A percentile compares a stretch with the other conserved stretches of the same genome.
These are phyloP conservation scores for Ommatoiulus sabulosus DNA, from an alignment of 2,888 invertebrate species.

Conservation along the genomic window DNA sequence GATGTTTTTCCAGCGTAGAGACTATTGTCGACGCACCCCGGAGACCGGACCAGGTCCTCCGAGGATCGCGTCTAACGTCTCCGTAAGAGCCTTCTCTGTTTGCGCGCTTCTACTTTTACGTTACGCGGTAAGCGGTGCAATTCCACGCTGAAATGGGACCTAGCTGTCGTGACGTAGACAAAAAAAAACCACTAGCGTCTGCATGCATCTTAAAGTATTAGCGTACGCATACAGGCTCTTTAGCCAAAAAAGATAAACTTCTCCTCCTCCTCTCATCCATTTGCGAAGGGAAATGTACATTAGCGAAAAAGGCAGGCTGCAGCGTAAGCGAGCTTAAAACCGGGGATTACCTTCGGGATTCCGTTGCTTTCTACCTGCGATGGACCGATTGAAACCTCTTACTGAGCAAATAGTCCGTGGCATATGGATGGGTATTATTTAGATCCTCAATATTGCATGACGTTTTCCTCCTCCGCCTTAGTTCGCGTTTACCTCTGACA, in stretches of 20 bases:
- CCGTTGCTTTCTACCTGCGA: conserved; percentile 4
- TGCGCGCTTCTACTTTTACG: neutral
- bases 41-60: neutral
- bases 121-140: neutral
- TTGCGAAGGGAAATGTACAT: conserved; percentile 30
- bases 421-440: conserved; percentile 47
- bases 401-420: conserved; percentile 44
- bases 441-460: conserved; percentile 37
- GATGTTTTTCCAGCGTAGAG: neutral
- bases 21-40: neutral
- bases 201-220: conserved; percentile 23
- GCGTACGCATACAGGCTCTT: conserved; percentile 21
- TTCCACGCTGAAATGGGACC: conserved; percentile 4
- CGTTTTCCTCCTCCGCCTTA: neutral
- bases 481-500: neutral
- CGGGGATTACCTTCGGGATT: conserved; percentile 37
- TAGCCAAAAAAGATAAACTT: conserved; percentile 38
- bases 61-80: conserved; percentile 27
- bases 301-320: conserved; percentile 29
- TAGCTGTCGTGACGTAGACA: neutral
- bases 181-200: neutral
- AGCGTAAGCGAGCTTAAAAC: conserved; percentile 32
- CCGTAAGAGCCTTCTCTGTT: neutral
- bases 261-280: neutral
- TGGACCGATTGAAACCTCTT: conserved; percentile 33